phyloP scores from a whole-genome alignment of 2,113 vertebrate genomes.

The Rhinopithecus roxellana region DNA sequence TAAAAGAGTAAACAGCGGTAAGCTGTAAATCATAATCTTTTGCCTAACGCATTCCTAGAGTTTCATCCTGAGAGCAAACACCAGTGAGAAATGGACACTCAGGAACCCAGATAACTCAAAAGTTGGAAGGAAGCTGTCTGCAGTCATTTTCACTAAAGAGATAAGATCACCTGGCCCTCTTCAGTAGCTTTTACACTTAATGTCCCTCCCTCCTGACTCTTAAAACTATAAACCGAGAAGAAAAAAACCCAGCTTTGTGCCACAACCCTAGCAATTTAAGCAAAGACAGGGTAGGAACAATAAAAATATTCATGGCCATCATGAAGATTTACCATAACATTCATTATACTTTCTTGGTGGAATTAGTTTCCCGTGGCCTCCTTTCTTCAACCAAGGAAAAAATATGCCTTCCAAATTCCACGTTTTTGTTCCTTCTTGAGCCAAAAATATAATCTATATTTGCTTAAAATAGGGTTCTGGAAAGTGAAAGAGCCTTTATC shows the following conservation, averaged over 20 bases:
- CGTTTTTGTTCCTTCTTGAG: constrained; percentile 8
- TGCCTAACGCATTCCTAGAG: constrained; percentile 32
- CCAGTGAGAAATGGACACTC: constrained; percentile 47
- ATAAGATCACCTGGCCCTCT: constrained; percentile 79
- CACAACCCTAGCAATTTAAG: constrained; percentile 43
- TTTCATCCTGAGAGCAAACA: constrained; percentile 29
- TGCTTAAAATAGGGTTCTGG: constrained; percentile 31
- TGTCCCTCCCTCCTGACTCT: background rate
- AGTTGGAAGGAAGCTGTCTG: background rate
- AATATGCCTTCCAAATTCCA: background rate
- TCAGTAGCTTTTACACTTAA: constrained; percentile 69
- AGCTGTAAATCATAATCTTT: constrained; percentile 40
- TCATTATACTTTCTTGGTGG: background rate
- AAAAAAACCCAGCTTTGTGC: constrained; percentile 61
- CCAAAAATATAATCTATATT: background rate
- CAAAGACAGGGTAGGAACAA: constrained; percentile 41
- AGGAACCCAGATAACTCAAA: constrained; percentile 16
- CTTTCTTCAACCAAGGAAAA: background rate
- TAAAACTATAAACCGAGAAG: background rate
- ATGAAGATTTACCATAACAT: background rate
- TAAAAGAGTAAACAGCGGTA: constrained; percentile 20
- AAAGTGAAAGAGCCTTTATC: constrained; percentile 16
- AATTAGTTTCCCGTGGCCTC: background rate
- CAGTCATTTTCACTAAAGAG: constrained; percentile 78
- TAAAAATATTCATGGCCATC: background rate